These are phyloP conservation scores for Platichthys flesus DNA, from an alignment of 2,113 vertebrate genomes.

Conservation along the genomic window DNA sequence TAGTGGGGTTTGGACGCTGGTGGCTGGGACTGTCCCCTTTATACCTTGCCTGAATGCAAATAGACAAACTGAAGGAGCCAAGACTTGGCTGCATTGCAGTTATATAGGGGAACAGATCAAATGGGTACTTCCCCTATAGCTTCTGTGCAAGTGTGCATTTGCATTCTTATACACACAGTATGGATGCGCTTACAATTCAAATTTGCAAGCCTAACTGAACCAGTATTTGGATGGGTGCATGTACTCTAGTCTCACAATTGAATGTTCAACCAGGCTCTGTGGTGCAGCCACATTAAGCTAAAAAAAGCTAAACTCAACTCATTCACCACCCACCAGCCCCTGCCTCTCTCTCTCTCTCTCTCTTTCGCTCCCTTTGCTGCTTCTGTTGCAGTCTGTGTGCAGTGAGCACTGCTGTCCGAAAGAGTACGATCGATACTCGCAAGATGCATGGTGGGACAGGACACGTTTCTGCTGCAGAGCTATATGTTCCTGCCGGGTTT, in stretches of 20 bases:
- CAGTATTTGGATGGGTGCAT: neutral
- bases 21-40: slow-evolving; percentile 10
- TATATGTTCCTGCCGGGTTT: slow-evolving; percentile 19
- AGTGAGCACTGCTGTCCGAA: slow-evolving; percentile 45
- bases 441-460: slow-evolving; percentile 61
- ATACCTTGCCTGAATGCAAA: slow-evolving; percentile 46
- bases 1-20: slow-evolving; percentile 9
- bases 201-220: neutral
- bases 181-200: neutral
- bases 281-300: slow-evolving; percentile 43
- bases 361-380: slow-evolving; percentile 26
- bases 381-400: slow-evolving; percentile 46
- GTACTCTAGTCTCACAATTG: slow-evolving; percentile 2
- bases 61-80: slow-evolving; percentile 12
- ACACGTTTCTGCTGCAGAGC: slow-evolving; percentile 64
- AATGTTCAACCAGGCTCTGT: slow-evolving; percentile 12
- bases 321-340: slow-evolving; percentile 64
- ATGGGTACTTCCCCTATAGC: neutral
- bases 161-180: neutral
- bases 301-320: slow-evolving; percentile 42
- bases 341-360: slow-evolving; percentile 30
- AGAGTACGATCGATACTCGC: slow-evolving; percentile 68
- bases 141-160: neutral
- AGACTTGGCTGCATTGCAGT: slow-evolving; percentile 63
- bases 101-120: slow-evolving; percentile 8